phyloP scores from a whole-genome alignment of 2,888 invertebrate species.

The Sminthurinus aureus region DNA sequence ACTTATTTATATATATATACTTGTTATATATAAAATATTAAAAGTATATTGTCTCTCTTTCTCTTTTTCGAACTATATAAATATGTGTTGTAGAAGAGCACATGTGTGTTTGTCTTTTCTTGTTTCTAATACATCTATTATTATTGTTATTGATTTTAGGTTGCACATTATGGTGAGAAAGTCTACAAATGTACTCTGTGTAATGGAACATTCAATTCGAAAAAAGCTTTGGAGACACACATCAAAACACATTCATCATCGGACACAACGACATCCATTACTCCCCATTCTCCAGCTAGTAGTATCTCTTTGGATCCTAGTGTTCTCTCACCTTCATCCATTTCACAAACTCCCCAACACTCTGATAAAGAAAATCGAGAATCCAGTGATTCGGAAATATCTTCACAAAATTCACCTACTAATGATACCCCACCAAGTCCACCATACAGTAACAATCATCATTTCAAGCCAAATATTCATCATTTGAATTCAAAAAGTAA shows the following conservation, averaged over 20 bases:
- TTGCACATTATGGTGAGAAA: slow-evolving; percentile 90
- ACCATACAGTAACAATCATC: slow-evolving; percentile 39
- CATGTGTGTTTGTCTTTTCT: neutral
- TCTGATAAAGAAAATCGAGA: slow-evolving; percentile 66
- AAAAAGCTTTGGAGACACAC: slow-evolving; percentile 89
- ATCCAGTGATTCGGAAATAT: slow-evolving; percentile 62
- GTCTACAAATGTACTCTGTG: slow-evolving; percentile 93
- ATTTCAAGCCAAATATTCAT: slow-evolving; percentile 41
- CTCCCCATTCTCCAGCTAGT: slow-evolving; percentile 59
- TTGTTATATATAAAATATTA: too few relatives aligned
- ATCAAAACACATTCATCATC: slow-evolving; percentile 80
- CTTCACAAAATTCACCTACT: slow-evolving; percentile 62
- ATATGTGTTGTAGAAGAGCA: neutral
- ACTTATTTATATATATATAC: too few relatives aligned
- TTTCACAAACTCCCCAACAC: slow-evolving; percentile 54
- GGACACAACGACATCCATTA: slow-evolving; percentile 70
- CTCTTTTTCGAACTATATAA: neutral
- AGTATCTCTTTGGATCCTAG: slow-evolving; percentile 43
- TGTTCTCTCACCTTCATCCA: slow-evolving; percentile 51
- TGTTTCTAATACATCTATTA: neutral
- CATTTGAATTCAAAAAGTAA: slow-evolving; percentile 32
- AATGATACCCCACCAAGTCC: slow-evolving; percentile 54
- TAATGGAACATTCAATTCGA: slow-evolving; percentile 88
- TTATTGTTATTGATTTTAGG: slow-evolving; percentile 65
- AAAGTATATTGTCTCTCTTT: too few relatives aligned